A percentile compares a stretch with the other conserved stretches of the same genome.
Conservation (phyloP, 2,888 invertebrate genomes). For the Cepaea hortensis region DNA sequence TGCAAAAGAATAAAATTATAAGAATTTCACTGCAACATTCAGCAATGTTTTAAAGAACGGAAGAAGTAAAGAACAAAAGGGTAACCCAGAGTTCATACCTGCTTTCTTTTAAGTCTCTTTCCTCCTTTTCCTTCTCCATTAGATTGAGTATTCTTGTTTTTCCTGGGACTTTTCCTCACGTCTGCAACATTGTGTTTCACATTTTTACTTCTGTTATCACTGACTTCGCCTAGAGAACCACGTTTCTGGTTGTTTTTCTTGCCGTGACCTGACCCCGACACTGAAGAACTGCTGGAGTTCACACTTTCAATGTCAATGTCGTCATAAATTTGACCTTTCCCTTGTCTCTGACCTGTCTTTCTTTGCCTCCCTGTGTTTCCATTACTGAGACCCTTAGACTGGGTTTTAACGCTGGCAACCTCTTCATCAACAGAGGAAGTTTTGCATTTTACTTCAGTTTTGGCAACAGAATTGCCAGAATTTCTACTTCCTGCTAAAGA, state of each 20-base stretch:
- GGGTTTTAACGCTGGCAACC: background rate
- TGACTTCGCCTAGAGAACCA: background rate
- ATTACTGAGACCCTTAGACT: background rate
- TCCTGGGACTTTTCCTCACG: slow-evolving; percentile 24
- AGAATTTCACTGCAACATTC: too few relatives aligned
- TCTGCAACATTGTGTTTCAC: background rate
- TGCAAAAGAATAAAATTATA: too few relatives aligned
- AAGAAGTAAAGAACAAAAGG: background rate
- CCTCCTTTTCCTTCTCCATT: background rate
- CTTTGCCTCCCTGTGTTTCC: background rate
- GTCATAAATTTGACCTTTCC: background rate
- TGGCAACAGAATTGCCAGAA: background rate
- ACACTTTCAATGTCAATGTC: slow-evolving; percentile 33
- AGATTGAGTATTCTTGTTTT: slow-evolving; percentile 7
- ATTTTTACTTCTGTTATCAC: background rate
- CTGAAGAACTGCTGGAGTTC: slow-evolving; percentile 11
- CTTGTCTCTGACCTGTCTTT: background rate
- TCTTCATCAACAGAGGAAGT: background rate
- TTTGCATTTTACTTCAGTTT: background rate
- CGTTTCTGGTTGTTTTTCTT: background rate
- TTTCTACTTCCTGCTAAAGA: background rate
- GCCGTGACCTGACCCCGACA: background rate
- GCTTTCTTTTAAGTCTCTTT: background rate
- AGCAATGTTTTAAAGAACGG: too few relatives aligned
- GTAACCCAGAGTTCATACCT: background rate